Evolutionary conservation across 1,140 invertebrate genomes (phyloP).

Genomic region (Macrotrachela quadricornifera): DNA sequence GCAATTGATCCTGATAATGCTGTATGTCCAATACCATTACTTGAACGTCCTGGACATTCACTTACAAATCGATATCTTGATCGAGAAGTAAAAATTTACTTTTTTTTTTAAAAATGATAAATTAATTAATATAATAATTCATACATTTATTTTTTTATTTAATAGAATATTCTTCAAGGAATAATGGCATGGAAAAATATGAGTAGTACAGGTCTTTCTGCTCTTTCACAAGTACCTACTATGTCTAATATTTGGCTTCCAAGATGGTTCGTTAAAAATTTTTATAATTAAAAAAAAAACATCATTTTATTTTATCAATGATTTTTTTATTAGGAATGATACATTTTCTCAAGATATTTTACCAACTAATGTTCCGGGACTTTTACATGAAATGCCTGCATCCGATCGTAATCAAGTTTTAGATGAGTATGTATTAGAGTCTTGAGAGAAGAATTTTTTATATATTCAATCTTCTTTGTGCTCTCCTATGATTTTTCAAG

Average conservation of each 20-base stretch:
- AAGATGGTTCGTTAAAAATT: slow-evolving; percentile 18
- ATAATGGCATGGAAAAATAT: slow-evolving; percentile 30
- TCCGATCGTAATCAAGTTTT: not conserved
- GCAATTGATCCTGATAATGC: slow-evolving; percentile 26
- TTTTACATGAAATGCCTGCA: not conserved
- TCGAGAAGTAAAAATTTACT: slow-evolving; percentile 17
- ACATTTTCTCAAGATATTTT: not conserved
- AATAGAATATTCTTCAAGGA: slow-evolving; percentile 23
- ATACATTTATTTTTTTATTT: not conserved
- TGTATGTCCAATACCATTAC: slow-evolving; percentile 24
- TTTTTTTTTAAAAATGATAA: not conserved
- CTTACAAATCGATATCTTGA: slow-evolving; percentile 23
- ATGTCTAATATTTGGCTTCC: slow-evolving; percentile 28
- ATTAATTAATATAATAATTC: not conserved
- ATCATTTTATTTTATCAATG: not conserved
- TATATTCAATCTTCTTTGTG: no score
- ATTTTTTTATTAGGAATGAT: not conserved
- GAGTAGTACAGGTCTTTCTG: slow-evolving; percentile 24
- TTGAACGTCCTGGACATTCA: slow-evolving; percentile 18
- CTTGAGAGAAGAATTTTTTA: not conserved
- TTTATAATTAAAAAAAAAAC: no score
- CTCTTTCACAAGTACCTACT: slow-evolving; percentile 23
- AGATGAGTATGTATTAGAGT: not conserved
- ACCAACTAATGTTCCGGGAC: not conserved
- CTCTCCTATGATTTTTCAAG: no score